Conservation (phyloP, 2,888 invertebrate genomes). For the Fabriciana adippe region DNA sequence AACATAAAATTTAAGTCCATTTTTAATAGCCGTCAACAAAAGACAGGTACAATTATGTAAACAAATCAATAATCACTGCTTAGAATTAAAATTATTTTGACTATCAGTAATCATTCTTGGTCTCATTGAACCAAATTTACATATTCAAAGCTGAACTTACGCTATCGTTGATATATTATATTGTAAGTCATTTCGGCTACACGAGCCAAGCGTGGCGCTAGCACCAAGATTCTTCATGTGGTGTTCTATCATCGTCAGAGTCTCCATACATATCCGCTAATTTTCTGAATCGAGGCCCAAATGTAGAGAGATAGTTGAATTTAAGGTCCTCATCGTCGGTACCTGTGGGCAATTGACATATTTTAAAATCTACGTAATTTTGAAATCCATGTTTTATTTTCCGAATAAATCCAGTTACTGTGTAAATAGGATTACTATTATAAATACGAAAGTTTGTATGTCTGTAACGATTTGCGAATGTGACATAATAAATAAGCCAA, state of each 20-base stretch:
- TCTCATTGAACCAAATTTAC: conserved; percentile 20
- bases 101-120: background rate
- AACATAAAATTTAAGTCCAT: too few relatives aligned
- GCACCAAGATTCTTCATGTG: conserved; percentile 93
- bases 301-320: conserved; percentile 96
- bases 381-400: too few relatives aligned
- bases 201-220: conserved; percentile 81
- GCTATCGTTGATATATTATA: too few relatives aligned
- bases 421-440: too few relatives aligned
- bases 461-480: too few relatives aligned
- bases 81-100: background rate
- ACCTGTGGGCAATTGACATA: conserved; percentile 64
- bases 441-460: too few relatives aligned
- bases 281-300: conserved; percentile 97
- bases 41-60: too few relatives aligned
- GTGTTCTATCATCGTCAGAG: conserved; percentile 91
- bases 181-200: conserved; percentile 54
- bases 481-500: too few relatives aligned
- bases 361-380: background rate
- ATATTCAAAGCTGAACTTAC: conserved; percentile 6
- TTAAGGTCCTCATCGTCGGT: conserved; percentile 96
- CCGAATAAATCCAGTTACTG: background rate
- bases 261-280: conserved; percentile 97
- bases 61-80: too few relatives aligned
- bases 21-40: too few relatives aligned